These are phyloP conservation scores for Laticauda colubrina DNA, from an alignment of 2,113 vertebrate species.

Conservation along the genomic window DNA sequence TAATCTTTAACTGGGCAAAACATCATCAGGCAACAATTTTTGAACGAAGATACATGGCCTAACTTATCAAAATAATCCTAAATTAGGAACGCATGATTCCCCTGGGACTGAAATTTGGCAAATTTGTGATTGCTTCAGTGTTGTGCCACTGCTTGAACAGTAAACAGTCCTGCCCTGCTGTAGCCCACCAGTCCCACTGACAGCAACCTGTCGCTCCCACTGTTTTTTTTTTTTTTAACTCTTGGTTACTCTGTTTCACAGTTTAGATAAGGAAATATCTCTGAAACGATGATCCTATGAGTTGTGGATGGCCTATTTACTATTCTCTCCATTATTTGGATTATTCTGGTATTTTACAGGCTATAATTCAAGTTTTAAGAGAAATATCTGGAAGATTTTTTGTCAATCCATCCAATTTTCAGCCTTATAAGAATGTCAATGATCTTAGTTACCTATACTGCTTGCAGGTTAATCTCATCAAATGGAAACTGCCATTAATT, in stretches of 20 bases:
- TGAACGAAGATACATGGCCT: neutral
- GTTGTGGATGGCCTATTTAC: neutral
- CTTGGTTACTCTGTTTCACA: neutral
- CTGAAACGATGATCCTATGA: neutral
- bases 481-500: slow-evolving; percentile 33
- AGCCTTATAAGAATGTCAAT: slow-evolving; percentile 41
- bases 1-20: neutral
- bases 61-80: neutral
- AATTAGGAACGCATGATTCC: neutral
- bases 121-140: neutral
- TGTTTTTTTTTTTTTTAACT: neutral
- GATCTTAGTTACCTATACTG: slow-evolving; percentile 45
- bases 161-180: neutral
- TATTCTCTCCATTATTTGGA: neutral
- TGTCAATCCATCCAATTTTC: slow-evolving; percentile 58
- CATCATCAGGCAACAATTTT: neutral
- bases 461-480: slow-evolving; percentile 48
- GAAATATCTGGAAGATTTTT: slow-evolving; percentile 15
- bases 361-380: neutral
- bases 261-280: neutral
- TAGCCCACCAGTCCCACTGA: neutral
- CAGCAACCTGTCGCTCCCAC: neutral
- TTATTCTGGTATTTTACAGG: neutral
- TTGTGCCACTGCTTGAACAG: neutral
- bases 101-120: neutral